Percentiles rank a stretch among this genome's conserved stretches.
phyloP scores from a whole-genome alignment of 2,888 invertebrate species.

The Electrophaes corylata region DNA sequence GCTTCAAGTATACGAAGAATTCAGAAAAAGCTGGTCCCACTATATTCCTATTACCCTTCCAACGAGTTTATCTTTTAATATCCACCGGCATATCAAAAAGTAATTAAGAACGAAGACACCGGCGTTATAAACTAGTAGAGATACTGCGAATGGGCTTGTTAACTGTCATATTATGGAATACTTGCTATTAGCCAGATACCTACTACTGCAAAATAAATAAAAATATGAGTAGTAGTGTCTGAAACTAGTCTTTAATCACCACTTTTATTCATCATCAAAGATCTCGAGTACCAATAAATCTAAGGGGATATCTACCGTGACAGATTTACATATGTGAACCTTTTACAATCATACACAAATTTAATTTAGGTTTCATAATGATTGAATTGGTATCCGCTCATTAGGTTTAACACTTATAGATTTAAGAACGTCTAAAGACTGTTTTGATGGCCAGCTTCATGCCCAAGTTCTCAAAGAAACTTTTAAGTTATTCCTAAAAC shows the following conservation, averaged over 20 bases:
- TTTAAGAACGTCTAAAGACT: no score
- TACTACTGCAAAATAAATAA: neutral
- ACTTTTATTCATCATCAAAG: no score
- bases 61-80: slow-evolving; percentile 39
- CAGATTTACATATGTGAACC: no score
- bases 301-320: no score
- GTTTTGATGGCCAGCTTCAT: neutral
- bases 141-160: neutral
- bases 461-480: neutral
- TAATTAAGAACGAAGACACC: slow-evolving; percentile 41
- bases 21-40: slow-evolving; percentile 37
- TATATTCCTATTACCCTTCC: slow-evolving; percentile 12
- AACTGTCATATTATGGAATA: neutral
- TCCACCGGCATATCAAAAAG: slow-evolving; percentile 41
- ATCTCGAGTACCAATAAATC: no score
- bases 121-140: slow-evolving; percentile 13
- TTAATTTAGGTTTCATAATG: no score
- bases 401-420: no score
- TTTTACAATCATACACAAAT: no score
- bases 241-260: neutral
- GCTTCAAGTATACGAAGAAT: slow-evolving; percentile 36
- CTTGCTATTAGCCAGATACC: no score
- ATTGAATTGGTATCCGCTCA: no score
- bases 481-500: slow-evolving; percentile 1
- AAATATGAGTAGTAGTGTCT: neutral